Evolutionary conservation across 2,888 invertebrate species (phyloP).

Genomic region (Andrena dorsata): DNA sequence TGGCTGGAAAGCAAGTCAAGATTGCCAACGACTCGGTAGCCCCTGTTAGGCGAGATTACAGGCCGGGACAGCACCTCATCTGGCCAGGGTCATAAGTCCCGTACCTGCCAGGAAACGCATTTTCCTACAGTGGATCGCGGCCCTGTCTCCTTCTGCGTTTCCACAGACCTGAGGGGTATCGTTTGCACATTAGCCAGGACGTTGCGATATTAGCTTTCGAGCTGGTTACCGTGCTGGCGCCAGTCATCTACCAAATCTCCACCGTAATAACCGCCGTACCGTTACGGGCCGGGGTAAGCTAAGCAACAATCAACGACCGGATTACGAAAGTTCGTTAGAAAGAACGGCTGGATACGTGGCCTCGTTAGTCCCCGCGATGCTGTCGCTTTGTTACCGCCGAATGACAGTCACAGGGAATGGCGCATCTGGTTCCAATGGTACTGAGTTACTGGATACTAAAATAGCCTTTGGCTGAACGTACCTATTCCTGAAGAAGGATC

Average conservation of each 20-base stretch:
- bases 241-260: constrained; percentile 64
- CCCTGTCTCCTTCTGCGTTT: constrained; percentile 46
- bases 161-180: constrained; percentile 50
- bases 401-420: not conserved
- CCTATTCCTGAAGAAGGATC: not conserved
- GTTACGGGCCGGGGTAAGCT: constrained; percentile 51
- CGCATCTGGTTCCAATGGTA: not conserved
- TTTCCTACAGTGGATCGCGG: constrained; percentile 68
- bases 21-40: constrained; percentile 72
- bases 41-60: constrained; percentile 78
- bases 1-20: constrained; percentile 64
- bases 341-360: constrained; percentile 20
- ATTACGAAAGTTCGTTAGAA: constrained; percentile 45
- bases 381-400: constrained; percentile 18
- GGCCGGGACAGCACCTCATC: constrained; percentile 81
- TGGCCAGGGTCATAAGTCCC: constrained; percentile 78
- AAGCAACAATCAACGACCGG: constrained; percentile 43
- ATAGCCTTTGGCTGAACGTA: not conserved
- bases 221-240: constrained; percentile 68
- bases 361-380: constrained; percentile 22
- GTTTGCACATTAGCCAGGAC: constrained; percentile 58
- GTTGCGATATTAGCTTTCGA: constrained; percentile 67
- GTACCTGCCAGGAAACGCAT: constrained; percentile 81
- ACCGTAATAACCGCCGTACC: constrained; percentile 56
- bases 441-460: not conserved